Conservation (phyloP, 2,888 invertebrate genomes). For the Synergus itoensis region DNA sequence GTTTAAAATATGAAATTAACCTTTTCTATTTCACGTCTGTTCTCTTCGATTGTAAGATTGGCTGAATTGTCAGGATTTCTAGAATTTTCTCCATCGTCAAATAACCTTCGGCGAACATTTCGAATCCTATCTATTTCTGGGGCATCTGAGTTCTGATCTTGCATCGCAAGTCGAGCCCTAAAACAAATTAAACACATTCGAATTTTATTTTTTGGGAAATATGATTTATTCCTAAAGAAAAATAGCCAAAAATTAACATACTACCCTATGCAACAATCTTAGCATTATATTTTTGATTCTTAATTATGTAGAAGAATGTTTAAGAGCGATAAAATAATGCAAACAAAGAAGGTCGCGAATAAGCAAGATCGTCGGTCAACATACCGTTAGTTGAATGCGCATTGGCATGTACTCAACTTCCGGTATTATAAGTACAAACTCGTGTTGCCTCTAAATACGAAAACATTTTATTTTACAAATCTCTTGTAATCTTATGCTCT, state of each 20-base stretch:
- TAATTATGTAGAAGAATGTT: neutral
- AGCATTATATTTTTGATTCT: neutral
- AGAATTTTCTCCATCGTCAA: conserved; percentile 49
- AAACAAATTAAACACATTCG: conserved; percentile 48
- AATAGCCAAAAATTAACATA: neutral
- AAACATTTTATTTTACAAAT: neutral
- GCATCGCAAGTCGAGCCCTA: conserved; percentile 73
- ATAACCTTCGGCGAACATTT: conserved; percentile 77
- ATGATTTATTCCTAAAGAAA: neutral
- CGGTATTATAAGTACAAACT: conserved; percentile 51
- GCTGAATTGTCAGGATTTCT: conserved; percentile 61
- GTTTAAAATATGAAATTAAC: conserved; percentile 52
- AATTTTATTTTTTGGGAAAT: neutral
- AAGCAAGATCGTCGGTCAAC: conserved; percentile 54
- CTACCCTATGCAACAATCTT: too few species aligned
- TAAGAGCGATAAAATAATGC: neutral
- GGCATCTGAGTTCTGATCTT: conserved; percentile 65
- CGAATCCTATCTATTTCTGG: conserved; percentile 60
- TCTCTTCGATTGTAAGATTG: conserved; percentile 66
- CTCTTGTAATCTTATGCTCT: neutral
- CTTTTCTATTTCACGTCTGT: conserved; percentile 59
- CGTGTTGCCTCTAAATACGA: neutral
- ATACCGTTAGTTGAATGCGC: conserved; percentile 64
- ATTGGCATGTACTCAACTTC: conserved; percentile 64
- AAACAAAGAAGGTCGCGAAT: conserved; percentile 45